These are phyloP conservation scores for Anolis apletophallus DNA, from an alignment of 2,797 vertebrate species.

Conservation along the genomic window DNA sequence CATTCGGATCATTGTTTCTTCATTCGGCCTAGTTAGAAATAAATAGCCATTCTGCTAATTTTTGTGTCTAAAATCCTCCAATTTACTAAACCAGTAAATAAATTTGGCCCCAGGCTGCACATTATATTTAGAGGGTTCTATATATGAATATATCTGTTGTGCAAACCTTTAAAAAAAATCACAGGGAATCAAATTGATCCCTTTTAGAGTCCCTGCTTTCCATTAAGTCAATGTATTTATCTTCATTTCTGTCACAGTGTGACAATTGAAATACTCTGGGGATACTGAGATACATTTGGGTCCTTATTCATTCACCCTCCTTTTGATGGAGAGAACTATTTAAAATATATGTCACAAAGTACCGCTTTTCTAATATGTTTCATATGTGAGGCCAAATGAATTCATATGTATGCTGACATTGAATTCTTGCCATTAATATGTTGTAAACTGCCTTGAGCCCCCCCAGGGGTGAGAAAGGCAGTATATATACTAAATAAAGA, in stretches of 20 bases:
- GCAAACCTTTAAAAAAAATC: background rate
- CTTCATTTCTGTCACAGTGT: background rate
- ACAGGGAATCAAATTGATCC: background rate
- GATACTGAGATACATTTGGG: background rate
- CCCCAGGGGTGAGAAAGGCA: too few species aligned
- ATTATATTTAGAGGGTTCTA: background rate
- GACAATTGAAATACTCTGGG: background rate
- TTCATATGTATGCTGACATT: background rate
- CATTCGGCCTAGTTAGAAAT: background rate
- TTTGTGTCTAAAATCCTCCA: background rate
- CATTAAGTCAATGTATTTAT: conserved; percentile 2
- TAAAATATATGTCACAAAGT: background rate
- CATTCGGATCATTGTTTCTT: background rate
- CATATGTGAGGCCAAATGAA: background rate
- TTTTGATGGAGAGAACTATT: background rate
- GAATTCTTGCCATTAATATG: too few species aligned
- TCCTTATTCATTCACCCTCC: background rate
- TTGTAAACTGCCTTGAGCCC: too few species aligned
- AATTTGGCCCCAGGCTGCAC: background rate
- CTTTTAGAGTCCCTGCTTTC: background rate
- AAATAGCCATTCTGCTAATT: background rate
- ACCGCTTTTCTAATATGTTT: background rate
- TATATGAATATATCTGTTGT: background rate
- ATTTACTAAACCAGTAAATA: background rate
- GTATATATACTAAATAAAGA: background rate